A percentile compares a stretch with the other conserved stretches of the same genome.
Conservation (phyloP, 2,888 invertebrate genomes). For the Blastobasis lacticolella region DNA sequence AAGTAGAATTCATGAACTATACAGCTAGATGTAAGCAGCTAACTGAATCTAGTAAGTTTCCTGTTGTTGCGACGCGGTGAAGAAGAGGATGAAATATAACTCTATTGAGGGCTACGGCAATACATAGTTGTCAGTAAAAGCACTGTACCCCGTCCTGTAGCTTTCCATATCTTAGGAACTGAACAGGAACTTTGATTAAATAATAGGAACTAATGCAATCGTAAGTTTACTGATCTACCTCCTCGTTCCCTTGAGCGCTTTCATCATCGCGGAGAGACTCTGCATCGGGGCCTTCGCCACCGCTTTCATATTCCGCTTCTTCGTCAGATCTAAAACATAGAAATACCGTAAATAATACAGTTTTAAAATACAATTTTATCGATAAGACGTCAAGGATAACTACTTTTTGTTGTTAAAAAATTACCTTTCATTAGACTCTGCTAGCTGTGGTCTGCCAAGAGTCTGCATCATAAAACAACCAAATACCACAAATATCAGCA, state of each 20-base stretch:
- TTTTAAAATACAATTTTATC: too few species aligned
- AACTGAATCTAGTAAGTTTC: too few species aligned
- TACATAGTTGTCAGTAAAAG: too few species aligned
- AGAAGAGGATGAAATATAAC: too few species aligned
- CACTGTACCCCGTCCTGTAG: too few species aligned
- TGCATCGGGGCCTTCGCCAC: not conserved
- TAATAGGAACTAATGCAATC: not conserved
- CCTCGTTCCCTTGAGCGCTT: not conserved
- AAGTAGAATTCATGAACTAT: too few species aligned
- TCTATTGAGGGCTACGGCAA: too few species aligned
- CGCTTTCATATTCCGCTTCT: conserved; percentile 19
- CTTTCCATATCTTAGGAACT: too few species aligned
- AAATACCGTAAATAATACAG: too few species aligned
- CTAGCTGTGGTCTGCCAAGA: conserved; percentile 29
- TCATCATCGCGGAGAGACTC: conserved; percentile 1
- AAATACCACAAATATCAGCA: conserved; percentile 22
- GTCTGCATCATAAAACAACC: conserved; percentile 18
- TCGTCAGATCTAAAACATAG: conserved; percentile 12
- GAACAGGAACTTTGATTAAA: not conserved
- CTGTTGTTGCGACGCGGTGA: too few species aligned
- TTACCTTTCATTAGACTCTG: conserved; percentile 33
- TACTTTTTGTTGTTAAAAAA: not conserved
- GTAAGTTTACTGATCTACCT: not conserved
- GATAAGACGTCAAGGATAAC: too few species aligned
- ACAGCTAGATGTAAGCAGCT: too few species aligned